phyloP scores from a whole-genome alignment of 2,797 vertebrate species.

The Leptoclinus maculatus region DNA sequence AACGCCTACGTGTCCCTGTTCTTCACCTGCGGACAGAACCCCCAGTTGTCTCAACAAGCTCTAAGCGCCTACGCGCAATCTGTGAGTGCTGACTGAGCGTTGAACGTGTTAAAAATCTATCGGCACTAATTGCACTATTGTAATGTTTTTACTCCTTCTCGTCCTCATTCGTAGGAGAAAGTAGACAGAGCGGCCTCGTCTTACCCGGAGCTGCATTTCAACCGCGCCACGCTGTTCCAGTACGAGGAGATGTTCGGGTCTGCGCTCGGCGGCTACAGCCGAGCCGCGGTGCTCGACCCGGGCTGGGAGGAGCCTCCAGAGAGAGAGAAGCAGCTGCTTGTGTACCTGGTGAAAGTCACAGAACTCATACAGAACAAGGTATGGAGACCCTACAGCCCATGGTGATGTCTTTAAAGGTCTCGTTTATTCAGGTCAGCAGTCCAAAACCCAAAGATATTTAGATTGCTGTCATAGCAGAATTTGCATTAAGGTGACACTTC shows the following conservation, averaged over 20 bases:
- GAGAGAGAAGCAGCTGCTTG: slow-evolving; percentile 87
- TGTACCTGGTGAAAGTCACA: slow-evolving; percentile 87
- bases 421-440: not conserved
- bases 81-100: slow-evolving; percentile 80
- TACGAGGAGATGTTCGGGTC: slow-evolving; percentile 92
- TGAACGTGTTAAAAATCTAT: not conserved
- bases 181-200: slow-evolving; percentile 88
- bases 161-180: slow-evolving; percentile 81
- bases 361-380: slow-evolving; percentile 89
- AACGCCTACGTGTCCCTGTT: slow-evolving; percentile 93
- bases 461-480: not conserved
- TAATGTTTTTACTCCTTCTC: not conserved
- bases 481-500: too few species aligned
- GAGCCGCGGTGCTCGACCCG: slow-evolving; percentile 87
- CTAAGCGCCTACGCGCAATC: slow-evolving; percentile 91
- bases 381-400: not conserved
- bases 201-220: slow-evolving; percentile 92
- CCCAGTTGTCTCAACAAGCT: slow-evolving; percentile 92
- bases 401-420: not conserved
- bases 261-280: slow-evolving; percentile 88
- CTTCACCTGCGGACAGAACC: slow-evolving; percentile 91
- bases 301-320: slow-evolving; percentile 86
- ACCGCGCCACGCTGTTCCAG: slow-evolving; percentile 89
- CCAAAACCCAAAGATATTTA: not conserved
- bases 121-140: too few species aligned